Base-by-base conservation (phyloP, 2,113 vertebrate genomes). In the Macrotus californicus region DNA sequence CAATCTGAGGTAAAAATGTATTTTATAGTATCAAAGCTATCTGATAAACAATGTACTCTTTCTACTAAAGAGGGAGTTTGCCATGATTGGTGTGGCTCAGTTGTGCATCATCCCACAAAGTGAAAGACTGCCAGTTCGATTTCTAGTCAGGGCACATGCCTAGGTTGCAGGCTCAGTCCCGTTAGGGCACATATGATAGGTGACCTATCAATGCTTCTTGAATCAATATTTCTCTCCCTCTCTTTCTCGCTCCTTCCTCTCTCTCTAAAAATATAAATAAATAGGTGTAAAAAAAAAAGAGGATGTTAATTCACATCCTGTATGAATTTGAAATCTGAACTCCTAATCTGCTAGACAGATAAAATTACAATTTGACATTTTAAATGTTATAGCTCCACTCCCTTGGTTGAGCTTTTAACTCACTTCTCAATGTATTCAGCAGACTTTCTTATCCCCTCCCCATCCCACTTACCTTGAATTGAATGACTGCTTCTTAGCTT, bases 371-470 rank as follows among this genome's bases (percentile, higher is more conserved):
- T 76, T 66, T 92, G 66, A 72, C 22, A 43, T 3, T 43, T 80
- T 93, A 85, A 94, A 41, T 85, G 31, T 41, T 85, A 26, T 3
- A 79, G 21, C n/a, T 77, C 72, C 34, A 56, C 76, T 84, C 52
- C 89, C 48, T 24, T 84, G 41, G 61, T 54, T 88, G 46, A 77
- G 29, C 64, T 92, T 92, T 93, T 70, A 88, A 92, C 50, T 88
- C 15, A 84, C 41, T n/a, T 69, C 22, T 88, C 31, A 54, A 66
- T 16, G 6, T 52, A 72, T 64, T 64, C 72, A 46, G 66, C 24
- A 61, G 24, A 82, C 26, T 54, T 76, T 96, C 59, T 91, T 84
- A 77, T 56, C 41, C 34, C 56, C 34, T 61, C 59, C 26, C 59
- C 59, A 46, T 3, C 18, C 43, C 21, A 52, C 24, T 69, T 59